Conservation (phyloP, 1,140 invertebrate genomes). For the Teleopsis dalmanni region DNA sequence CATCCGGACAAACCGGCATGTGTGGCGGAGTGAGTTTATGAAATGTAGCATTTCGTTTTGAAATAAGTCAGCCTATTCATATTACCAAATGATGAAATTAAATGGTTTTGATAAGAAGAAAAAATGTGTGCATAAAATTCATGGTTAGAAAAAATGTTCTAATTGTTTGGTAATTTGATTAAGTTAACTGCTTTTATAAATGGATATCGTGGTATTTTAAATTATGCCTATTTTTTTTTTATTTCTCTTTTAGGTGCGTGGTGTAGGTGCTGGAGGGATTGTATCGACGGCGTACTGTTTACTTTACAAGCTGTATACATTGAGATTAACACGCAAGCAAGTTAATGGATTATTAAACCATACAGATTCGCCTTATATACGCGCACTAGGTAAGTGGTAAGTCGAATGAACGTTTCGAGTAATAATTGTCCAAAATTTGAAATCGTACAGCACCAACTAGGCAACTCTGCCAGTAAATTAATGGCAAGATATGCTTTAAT, state of each 20-base stretch:
- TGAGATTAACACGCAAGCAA: conserved; percentile 94
- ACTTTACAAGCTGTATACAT: conserved; percentile 96
- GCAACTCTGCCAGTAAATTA: no score
- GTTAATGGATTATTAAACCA: conserved; percentile 92
- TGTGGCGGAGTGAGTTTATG: conserved; percentile 89
- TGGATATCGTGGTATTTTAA: background rate
- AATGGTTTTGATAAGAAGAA: no score
- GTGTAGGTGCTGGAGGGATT: conserved; percentile 97
- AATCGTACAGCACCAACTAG: no score
- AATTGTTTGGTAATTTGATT: no score
- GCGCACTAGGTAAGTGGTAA: conserved; percentile 94
- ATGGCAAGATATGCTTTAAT: no score
- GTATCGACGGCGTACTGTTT: conserved; percentile 85
- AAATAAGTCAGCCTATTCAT: background rate
- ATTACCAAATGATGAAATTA: no score
- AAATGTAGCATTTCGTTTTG: conserved; percentile 37
- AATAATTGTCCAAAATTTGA: background rate
- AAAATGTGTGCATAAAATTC: no score
- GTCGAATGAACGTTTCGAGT: conserved; percentile 55
- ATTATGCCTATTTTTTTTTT: background rate
- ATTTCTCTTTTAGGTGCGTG: conserved; percentile 68
- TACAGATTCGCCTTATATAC: conserved; percentile 93
- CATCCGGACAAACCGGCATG: conserved; percentile 92
- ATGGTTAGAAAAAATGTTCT: no score
- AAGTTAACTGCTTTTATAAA: background rate